Evolutionary conservation across 1,140 invertebrate species (phyloP).

Genomic region (Acromyrmex charruanus): DNA sequence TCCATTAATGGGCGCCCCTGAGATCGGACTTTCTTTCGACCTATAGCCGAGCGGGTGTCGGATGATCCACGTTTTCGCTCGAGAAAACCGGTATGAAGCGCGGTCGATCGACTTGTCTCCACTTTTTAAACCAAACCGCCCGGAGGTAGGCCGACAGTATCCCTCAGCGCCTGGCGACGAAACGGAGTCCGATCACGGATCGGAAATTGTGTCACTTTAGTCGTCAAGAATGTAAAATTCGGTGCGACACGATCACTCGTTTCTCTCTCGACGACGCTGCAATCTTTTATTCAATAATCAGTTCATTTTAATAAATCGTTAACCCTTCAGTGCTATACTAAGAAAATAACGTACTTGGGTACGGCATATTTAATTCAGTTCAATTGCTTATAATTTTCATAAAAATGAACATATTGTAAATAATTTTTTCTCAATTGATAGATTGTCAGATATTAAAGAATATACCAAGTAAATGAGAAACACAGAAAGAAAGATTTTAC

Average conservation of each 20-base stretch:
- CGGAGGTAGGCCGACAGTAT: constrained; percentile 4
- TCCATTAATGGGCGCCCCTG: constrained; percentile 35
- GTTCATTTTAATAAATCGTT: not conserved
- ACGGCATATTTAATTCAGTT: no score
- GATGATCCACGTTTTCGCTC: constrained; percentile 51
- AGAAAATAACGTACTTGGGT: no score
- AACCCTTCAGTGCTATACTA: no score
- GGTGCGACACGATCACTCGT: not conserved
- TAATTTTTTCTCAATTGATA: no score
- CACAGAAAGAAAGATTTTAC: no score
- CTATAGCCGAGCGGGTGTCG: not conserved
- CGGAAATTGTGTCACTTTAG: not conserved
- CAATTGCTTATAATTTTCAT: no score
- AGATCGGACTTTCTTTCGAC: constrained; percentile 45
- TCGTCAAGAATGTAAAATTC: not conserved
- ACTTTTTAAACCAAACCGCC: constrained; percentile 17
- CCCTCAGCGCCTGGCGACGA: not conserved
- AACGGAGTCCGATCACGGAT: not conserved
- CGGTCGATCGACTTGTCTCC: constrained; percentile 25
- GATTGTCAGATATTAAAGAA: no score
- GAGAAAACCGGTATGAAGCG: constrained; percentile 36
- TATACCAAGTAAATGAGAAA: no score
- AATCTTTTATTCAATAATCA: not conserved
- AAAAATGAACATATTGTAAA: no score
- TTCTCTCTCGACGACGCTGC: not conserved